A percentile compares a stretch with the other conserved stretches of the same genome.
Conservation (phyloP, 2,113 vertebrate genomes). For the Barbus barbus region DNA sequence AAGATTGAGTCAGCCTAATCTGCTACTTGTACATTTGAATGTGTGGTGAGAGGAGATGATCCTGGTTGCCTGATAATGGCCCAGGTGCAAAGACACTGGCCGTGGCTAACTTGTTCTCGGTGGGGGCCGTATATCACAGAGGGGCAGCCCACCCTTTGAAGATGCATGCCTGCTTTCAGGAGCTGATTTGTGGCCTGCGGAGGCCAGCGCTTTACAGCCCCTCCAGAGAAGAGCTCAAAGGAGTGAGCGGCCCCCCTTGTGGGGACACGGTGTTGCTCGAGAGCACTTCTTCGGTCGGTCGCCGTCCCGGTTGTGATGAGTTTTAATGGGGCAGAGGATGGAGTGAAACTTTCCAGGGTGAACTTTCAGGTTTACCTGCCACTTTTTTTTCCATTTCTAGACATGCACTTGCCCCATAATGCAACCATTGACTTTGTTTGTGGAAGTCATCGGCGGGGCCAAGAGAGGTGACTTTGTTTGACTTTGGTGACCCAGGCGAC, state of each 20-base stretch:
- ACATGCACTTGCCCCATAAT: background rate
- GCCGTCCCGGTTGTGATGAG: conserved; percentile 49
- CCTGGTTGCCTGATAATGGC: conserved; percentile 88
- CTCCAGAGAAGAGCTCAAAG: conserved; percentile 54
- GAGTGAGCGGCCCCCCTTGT: conserved; percentile 30
- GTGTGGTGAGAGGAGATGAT: conserved; percentile 88
- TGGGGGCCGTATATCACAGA: conserved; percentile 89
- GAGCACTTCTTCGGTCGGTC: conserved; percentile 63
- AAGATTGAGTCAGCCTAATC: conserved; percentile 88
- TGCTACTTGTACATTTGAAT: conserved; percentile 94
- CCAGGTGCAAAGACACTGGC: conserved; percentile 93
- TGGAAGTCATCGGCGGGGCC: conserved; percentile 71
- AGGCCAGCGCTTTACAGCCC: conserved; percentile 71
- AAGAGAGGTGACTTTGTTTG: conserved; percentile 57
- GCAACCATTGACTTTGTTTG: conserved; percentile 67
- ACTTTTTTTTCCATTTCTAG: background rate
- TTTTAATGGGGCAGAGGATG: background rate
- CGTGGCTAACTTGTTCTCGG: conserved; percentile 81
- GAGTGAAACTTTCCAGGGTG: too few species aligned
- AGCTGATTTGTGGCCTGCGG: conserved; percentile 84
- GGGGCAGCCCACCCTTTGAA: conserved; percentile 87
- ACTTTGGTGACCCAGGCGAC: conserved; percentile 59
- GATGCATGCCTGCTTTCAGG: conserved; percentile 79
- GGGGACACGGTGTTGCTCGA: conserved; percentile 60
- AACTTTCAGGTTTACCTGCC: background rate